Evolutionary conservation across 2,797 vertebrate species (phyloP).

Genomic region (Vespertilio murinus): DNA sequence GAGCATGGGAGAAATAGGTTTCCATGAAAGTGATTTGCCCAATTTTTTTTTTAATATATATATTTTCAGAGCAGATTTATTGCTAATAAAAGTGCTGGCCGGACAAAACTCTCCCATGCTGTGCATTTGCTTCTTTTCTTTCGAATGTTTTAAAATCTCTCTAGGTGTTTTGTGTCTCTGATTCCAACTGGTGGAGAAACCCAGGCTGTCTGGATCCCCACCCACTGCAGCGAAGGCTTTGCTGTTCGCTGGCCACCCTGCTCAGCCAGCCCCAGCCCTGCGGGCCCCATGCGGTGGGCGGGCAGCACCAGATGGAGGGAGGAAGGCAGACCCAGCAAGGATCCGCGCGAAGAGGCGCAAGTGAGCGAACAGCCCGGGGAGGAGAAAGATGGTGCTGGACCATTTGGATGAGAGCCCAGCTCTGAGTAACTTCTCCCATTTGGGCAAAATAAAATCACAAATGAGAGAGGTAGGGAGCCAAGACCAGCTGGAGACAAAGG

Average conservation of each 20-base stretch:
- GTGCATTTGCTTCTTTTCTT: neutral
- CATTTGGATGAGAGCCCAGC: constrained; percentile 67
- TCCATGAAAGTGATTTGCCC: constrained; percentile 21
- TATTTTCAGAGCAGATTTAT: constrained; percentile 62
- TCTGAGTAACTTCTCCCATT: constrained; percentile 19
- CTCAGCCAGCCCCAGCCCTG: neutral
- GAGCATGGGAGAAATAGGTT: neutral
- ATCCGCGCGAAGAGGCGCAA: neutral
- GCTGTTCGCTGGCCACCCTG: neutral
- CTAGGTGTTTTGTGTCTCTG: constrained; percentile 45
- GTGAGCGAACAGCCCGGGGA: constrained; percentile 25
- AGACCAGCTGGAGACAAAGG: constrained; percentile 67
- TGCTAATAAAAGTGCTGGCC: constrained; percentile 49
- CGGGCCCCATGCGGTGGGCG: neutral
- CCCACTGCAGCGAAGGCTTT: neutral
- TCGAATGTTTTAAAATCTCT: constrained; percentile 38
- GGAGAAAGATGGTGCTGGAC: constrained; percentile 26
- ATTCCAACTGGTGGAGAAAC: constrained; percentile 32
- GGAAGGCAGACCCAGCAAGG: constrained; percentile 35
- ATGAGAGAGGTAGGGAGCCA: constrained; percentile 40
- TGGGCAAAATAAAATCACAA: constrained; percentile 63
- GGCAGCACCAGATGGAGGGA: constrained; percentile 66
- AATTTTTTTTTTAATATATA: neutral
- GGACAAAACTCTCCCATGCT: constrained; percentile 55
- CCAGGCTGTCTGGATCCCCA: neutral